A percentile compares a stretch with the other conserved stretches of the same genome.
phyloP scores from a whole-genome alignment of 1,140 invertebrate genomes.

The Ylistrum balloti region DNA sequence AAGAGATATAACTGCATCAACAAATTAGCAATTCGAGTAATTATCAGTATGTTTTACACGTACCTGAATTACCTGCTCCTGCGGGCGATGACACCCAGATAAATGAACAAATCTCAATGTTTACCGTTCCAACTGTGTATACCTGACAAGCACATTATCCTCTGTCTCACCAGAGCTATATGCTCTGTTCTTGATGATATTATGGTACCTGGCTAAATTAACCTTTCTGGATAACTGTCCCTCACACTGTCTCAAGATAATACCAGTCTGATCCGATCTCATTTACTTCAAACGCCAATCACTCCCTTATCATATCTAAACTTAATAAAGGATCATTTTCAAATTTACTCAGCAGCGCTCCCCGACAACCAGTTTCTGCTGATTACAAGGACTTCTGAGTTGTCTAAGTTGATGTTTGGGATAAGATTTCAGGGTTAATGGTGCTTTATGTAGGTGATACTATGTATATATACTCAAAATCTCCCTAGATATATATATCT shows the following conservation, averaged over 20 bases:
- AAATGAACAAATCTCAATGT: not conserved
- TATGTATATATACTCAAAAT: not conserved
- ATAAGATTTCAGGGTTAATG: not conserved
- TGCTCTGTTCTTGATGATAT: not conserved
- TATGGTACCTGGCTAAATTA: not conserved
- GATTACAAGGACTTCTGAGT: not conserved
- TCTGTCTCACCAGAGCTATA: not conserved
- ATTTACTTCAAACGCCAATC: constrained; percentile 11
- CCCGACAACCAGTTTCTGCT: not conserved
- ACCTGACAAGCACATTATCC: not conserved
- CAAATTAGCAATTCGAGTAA: no score
- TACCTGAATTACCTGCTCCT: no score
- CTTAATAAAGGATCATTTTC: constrained; percentile 35
- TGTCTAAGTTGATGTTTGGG: constrained; percentile 22
- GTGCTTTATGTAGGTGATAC: not conserved
- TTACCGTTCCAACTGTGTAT: not conserved
- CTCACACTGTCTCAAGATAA: not conserved
- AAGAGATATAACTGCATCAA: no score
- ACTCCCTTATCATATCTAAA: not conserved
- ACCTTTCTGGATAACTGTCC: not conserved
- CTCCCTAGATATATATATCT: not conserved
- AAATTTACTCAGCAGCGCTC: constrained; percentile 5
- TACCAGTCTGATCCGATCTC: constrained; percentile 1
- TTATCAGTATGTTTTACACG: no score
- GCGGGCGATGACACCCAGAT: not conserved